Evolutionary conservation across 2,797 vertebrate genomes (phyloP), one percentile per base, ranked within the genome.

Genomic region (Rhinichthys osculus): DNA sequence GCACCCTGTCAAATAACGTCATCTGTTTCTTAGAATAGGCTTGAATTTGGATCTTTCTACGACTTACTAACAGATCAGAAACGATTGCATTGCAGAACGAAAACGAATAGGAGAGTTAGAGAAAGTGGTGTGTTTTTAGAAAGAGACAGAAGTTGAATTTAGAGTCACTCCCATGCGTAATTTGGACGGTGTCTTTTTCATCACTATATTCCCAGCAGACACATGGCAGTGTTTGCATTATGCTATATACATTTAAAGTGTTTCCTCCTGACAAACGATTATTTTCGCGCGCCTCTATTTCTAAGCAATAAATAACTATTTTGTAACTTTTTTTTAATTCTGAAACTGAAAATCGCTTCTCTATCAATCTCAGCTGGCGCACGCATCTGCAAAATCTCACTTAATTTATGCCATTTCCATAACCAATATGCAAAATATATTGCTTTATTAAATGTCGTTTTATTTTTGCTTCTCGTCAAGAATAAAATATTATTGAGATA

Each of bases 1-100:
- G 97, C 98, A 97, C 93, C 92, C 94, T 95, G 96, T 99, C 97
- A 99, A 98, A 98, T 97, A 96, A 98, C 97, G 98, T 98, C 97
- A 99, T 98, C 97, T 96, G 85, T 92, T 92, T 94, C 94, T 94
- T 91, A 92, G 93, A 94, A 94, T 87, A 89, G 93, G 93, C 94
- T 93, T 92, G 93, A 94, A 93, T 95, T 95, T 94, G 94, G 94
- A 95, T 95, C 94, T 94, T 92, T 92, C 91, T 93, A 92, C 92
- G 94, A 93, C 91, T 94, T 93, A 89, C 87, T 94, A 92, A 93
- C 90, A 90, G 90, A 90, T 87, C 86, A 88, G 73, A 89, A 84
- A 71, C 74, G 35, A 87, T 91, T 91, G 86, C 86, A 85, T 82
- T 77, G 81, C 85, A 83, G 86, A 87, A 72, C 23, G 80, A 86